phyloP scores from a whole-genome alignment of 2,888 invertebrate species.

The Herminia tarsipennalis region DNA sequence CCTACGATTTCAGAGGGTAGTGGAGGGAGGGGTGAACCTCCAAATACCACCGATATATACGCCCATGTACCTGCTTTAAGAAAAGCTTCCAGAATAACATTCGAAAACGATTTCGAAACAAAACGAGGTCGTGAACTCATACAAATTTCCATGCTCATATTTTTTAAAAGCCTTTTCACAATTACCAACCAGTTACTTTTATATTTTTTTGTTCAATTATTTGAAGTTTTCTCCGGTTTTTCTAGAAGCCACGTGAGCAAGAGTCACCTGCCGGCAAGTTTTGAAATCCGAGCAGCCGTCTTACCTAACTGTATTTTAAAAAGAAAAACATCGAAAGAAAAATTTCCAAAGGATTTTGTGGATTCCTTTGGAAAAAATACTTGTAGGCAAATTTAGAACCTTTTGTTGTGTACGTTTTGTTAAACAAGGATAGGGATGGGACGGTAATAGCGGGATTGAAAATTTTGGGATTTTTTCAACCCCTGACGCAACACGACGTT shows the following conservation, averaged over 20 bases:
- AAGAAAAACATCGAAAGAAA: slow-evolving; percentile 12
- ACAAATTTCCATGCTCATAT: too few species aligned
- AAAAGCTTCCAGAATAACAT: too few species aligned
- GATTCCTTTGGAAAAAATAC: background rate
- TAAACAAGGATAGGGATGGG: slow-evolving; percentile 16
- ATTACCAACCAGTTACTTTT: background rate
- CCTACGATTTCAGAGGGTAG: too few species aligned
- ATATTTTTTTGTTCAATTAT: slow-evolving; percentile 25
- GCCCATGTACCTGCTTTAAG: too few species aligned
- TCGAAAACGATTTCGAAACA: too few species aligned
- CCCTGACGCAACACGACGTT: too few species aligned
- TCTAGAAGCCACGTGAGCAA: slow-evolving; percentile 30
- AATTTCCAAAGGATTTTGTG: slow-evolving; percentile 11
- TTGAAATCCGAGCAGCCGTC: slow-evolving; percentile 3
- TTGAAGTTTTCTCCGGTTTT: background rate
- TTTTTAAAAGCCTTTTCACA: background rate
- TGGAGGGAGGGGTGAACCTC: too few species aligned
- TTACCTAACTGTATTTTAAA: slow-evolving; percentile 17
- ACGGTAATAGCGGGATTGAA: background rate
- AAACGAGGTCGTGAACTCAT: too few species aligned
- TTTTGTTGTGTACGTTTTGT: slow-evolving; percentile 18
- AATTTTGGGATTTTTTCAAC: too few species aligned
- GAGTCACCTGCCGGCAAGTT: slow-evolving; percentile 31
- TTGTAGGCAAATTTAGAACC: slow-evolving; percentile 12
- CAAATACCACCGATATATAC: too few species aligned